These are phyloP conservation scores for Helicolenus hilgendorfi DNA, from an alignment of 2,797 vertebrate genomes.

Conservation along the genomic window DNA sequence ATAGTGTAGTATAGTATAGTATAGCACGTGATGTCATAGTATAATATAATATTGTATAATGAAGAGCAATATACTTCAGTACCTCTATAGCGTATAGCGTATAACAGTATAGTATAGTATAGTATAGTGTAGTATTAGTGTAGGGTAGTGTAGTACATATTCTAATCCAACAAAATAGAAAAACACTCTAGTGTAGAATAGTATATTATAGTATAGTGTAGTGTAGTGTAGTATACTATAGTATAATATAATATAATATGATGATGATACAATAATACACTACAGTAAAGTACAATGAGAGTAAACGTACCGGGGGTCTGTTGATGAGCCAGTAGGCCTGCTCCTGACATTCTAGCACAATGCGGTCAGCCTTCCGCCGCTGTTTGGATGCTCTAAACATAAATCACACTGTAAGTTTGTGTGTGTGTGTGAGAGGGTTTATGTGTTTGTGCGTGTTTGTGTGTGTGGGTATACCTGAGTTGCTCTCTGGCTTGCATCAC, in stretches of 20 bases:
- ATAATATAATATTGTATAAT: background rate
- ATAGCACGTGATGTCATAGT: too few species aligned
- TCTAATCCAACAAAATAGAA: background rate
- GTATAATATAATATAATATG: background rate
- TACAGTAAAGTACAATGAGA: background rate
- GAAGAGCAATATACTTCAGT: too few species aligned
- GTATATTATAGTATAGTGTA: too few species aligned
- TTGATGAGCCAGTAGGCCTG: conserved; percentile 97
- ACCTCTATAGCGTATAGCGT: too few species aligned
- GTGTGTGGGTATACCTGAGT: conserved; percentile 88
- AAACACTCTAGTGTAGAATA: background rate
- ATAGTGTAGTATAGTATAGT: background rate
- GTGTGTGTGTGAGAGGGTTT: background rate
- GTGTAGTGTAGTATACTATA: background rate
- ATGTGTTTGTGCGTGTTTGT: background rate
- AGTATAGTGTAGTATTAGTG: background rate
- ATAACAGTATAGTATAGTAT: background rate
- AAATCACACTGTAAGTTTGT: conserved; percentile 38
- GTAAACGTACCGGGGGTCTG: conserved; percentile 91
- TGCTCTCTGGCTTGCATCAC: conserved; percentile 98
- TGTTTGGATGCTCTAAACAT: conserved; percentile 94
- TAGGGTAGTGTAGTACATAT: background rate
- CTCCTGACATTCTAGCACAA: conserved; percentile 96
- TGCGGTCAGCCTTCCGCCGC: conserved; percentile 94
- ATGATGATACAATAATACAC: background rate